Conservation (phyloP, 2,888 invertebrate species). For the Tenthredo notha region DNA sequence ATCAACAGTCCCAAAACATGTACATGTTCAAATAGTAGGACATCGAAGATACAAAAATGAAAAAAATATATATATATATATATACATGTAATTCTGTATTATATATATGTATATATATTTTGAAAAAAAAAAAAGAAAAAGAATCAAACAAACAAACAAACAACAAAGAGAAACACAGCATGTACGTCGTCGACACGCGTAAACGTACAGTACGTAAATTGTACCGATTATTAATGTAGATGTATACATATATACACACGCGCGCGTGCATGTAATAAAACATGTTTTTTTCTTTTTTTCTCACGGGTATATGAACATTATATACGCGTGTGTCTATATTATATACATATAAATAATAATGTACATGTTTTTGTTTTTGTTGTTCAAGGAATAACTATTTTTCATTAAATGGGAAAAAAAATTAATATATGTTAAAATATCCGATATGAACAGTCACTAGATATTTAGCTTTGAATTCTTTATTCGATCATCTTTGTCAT, state of each 20-base stretch:
- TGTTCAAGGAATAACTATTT: not conserved
- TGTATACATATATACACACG: slow-evolving; percentile 9
- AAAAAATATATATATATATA: not conserved
- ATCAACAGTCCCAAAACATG: slow-evolving; percentile 36
- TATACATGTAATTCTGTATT: too few species aligned
- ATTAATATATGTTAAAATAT: slow-evolving; percentile 15
- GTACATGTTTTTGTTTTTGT: slow-evolving; percentile 26
- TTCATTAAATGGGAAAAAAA: not conserved
- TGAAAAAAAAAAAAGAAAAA: slow-evolving; percentile 64
- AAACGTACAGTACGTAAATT: slow-evolving; percentile 43
- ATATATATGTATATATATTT: slow-evolving; percentile 60
- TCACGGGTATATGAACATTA: not conserved
- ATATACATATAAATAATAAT: slow-evolving; percentile 19
- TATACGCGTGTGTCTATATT: slow-evolving; percentile 9
- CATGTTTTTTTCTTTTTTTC: not conserved
- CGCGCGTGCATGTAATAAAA: not conserved
- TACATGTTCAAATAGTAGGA: slow-evolving; percentile 34
- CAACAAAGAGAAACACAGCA: not conserved
- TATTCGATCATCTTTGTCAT: slow-evolving; percentile 60
- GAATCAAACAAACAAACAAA: slow-evolving; percentile 54
- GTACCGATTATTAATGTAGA: slow-evolving; percentile 48
- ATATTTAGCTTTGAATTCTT: slow-evolving; percentile 54
- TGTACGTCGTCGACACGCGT: too few species aligned
- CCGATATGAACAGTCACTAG: slow-evolving; percentile 54
- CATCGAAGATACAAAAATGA: slow-evolving; percentile 57